phyloP scores from a whole-genome alignment of 2,113 vertebrate genomes.

The Rutilus rutilus region DNA sequence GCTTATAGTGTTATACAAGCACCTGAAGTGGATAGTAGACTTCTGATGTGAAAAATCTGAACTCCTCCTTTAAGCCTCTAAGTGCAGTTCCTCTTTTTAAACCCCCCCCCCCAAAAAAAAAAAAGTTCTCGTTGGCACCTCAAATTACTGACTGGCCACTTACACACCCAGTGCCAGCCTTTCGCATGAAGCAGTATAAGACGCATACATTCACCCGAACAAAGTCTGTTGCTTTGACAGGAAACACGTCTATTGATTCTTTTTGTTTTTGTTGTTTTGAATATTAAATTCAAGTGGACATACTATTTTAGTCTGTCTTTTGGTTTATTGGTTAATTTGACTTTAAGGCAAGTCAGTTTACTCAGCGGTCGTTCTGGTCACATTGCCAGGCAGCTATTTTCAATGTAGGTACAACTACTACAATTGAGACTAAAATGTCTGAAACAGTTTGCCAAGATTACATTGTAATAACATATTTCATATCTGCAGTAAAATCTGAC shows the following conservation, averaged over 20 bases:
- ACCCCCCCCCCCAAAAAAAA: conserved; percentile 46
- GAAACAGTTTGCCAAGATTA: neutral
- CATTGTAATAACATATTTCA: neutral
- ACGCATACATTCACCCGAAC: neutral
- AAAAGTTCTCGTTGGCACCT: conserved; percentile 36
- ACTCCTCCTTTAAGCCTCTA: neutral
- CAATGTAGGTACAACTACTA: neutral
- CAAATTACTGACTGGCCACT: conserved; percentile 47
- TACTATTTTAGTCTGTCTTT: neutral
- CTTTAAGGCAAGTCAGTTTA: neutral
- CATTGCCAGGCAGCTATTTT: neutral
- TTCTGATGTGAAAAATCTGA: neutral
- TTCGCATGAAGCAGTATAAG: conserved; percentile 30
- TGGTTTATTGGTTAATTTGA: neutral
- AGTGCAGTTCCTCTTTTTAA: conserved; percentile 16
- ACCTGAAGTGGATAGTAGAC: neutral
- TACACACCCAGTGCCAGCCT: conserved; percentile 34
- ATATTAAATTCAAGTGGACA: conserved; percentile 51
- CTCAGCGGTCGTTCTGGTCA: neutral
- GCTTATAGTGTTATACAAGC: neutral
- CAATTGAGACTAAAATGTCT: neutral
- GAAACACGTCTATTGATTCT: conserved; percentile 50
- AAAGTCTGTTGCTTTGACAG: conserved; percentile 20
- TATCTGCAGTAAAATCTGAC: neutral
- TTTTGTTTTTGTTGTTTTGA: conserved; percentile 49